Conservation (phyloP, 1,140 invertebrate species). For the Drosophila teissieri region DNA sequence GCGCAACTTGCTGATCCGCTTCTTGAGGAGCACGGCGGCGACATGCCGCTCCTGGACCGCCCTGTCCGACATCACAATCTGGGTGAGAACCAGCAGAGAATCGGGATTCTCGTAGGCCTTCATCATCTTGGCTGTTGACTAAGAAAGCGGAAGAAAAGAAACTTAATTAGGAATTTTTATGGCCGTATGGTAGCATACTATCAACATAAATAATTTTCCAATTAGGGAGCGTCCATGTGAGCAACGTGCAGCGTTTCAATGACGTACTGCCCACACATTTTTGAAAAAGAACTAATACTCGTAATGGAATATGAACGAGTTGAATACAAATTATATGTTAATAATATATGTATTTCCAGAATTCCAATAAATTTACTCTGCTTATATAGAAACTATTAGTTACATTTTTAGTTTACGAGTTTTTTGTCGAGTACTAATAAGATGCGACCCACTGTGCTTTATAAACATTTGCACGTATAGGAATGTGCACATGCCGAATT, state of each 20-base stretch:
- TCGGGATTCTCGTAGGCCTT: slow-evolving; percentile 88
- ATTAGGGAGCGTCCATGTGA: not conserved
- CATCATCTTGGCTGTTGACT: slow-evolving; percentile 88
- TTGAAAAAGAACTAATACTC: too few species aligned
- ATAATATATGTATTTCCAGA: too few species aligned
- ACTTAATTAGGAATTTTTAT: slow-evolving; percentile 11
- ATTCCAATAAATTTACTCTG: too few species aligned
- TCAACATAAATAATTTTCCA: slow-evolving; percentile 6
- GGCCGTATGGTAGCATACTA: slow-evolving; percentile 24
- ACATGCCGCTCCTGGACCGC: slow-evolving; percentile 89
- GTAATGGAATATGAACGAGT: too few species aligned
- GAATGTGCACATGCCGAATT: slow-evolving; percentile 48
- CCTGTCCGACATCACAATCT: slow-evolving; percentile 86
- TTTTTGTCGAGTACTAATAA: not conserved
- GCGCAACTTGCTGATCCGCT: slow-evolving; percentile 86
- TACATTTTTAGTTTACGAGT: too few species aligned
- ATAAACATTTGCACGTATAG: slow-evolving; percentile 23
- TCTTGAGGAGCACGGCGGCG: slow-evolving; percentile 88
- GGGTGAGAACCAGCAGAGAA: slow-evolving; percentile 86
- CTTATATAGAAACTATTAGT: too few species aligned
- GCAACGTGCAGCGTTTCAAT: slow-evolving; percentile 14
- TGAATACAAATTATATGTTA: too few species aligned
- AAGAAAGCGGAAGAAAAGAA: not conserved
- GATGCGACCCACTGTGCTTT: slow-evolving; percentile 19
- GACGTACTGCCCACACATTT: too few species aligned